These are phyloP conservation scores for Drosophila pseudoobscura DNA, from an alignment of 1,140 invertebrate species.

Conservation along the genomic window DNA sequence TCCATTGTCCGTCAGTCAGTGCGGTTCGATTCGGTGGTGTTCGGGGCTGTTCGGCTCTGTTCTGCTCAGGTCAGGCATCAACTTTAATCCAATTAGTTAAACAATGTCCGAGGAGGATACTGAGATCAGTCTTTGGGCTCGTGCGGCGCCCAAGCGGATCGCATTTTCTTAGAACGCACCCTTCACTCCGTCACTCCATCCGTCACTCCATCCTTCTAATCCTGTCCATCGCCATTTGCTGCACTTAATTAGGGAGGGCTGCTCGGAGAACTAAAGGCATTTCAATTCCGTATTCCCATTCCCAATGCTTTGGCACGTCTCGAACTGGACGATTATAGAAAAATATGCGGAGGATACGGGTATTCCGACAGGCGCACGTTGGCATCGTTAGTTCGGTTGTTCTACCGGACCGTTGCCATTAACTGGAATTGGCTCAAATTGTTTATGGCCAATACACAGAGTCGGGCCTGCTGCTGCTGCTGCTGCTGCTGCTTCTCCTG, in stretches of 20 bases:
- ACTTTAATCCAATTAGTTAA: conserved; percentile 71
- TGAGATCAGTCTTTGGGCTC: conserved; percentile 22
- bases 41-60: not conserved
- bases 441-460: conserved; percentile 31
- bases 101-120: conserved; percentile 32
- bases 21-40: conserved; percentile 5
- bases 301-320: conserved; percentile 39
- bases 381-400: conserved; percentile 21
- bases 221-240: conserved; percentile 42
- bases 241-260: conserved; percentile 52
- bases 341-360: conserved; percentile 39
- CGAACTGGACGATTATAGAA: conserved; percentile 36
- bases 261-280: conserved; percentile 1
- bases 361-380: conserved; percentile 48
- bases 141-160: conserved; percentile 26
- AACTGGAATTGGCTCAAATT: conserved; percentile 49
- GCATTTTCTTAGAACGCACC: conserved; percentile 28
- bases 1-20: conserved; percentile 28
- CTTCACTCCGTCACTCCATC: not conserved
- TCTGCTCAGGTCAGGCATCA: conserved; percentile 58
- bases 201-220: conserved; percentile 13
- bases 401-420: conserved; percentile 15
- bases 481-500: conserved; percentile 8
- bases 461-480: conserved; percentile 19
- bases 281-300: conserved; percentile 17